These are phyloP conservation scores for Lycocerus yunnanus DNA, from an alignment of 2,888 invertebrate genomes.

Conservation along the genomic window DNA sequence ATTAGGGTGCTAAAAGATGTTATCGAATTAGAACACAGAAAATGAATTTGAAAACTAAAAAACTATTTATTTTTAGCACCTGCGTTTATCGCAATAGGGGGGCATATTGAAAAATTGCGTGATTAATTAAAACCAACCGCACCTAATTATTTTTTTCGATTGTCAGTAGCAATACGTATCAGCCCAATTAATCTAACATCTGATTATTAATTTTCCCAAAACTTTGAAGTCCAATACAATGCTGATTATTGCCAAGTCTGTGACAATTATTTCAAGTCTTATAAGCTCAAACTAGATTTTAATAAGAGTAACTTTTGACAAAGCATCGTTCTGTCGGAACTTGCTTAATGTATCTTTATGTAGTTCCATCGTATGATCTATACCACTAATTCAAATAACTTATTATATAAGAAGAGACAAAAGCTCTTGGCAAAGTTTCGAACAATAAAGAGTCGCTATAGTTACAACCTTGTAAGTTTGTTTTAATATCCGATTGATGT, in stretches of 20 bases:
- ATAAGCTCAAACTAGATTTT: not conserved
- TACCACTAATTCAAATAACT: conserved; percentile 17
- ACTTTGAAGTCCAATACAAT: not conserved
- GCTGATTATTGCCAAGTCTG: not conserved
- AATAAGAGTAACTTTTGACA: not conserved
- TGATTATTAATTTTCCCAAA: not conserved
- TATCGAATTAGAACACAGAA: not conserved
- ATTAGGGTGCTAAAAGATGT: not conserved
- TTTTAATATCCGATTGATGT: conserved; percentile 8
- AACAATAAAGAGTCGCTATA: conserved; percentile 12
- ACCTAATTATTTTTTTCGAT: not conserved
- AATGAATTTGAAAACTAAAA: not conserved
- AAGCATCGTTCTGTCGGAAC: not conserved
- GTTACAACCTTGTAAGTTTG: conserved; percentile 20
- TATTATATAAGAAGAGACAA: conserved; percentile 12
- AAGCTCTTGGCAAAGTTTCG: conserved; percentile 17
- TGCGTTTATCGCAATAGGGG: not conserved
- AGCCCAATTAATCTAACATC: not conserved
- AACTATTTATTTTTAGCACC: not conserved
- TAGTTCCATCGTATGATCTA: conserved; percentile 20
- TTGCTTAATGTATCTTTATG: conserved; percentile 12
- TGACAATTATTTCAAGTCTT: not conserved
- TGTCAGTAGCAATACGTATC: not conserved
- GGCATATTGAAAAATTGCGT: not conserved
- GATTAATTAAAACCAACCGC: not conserved